These are phyloP conservation scores for Dendrocopos noguchii DNA, from an alignment of 2,113 vertebrate genomes.

Conservation along the genomic window DNA sequence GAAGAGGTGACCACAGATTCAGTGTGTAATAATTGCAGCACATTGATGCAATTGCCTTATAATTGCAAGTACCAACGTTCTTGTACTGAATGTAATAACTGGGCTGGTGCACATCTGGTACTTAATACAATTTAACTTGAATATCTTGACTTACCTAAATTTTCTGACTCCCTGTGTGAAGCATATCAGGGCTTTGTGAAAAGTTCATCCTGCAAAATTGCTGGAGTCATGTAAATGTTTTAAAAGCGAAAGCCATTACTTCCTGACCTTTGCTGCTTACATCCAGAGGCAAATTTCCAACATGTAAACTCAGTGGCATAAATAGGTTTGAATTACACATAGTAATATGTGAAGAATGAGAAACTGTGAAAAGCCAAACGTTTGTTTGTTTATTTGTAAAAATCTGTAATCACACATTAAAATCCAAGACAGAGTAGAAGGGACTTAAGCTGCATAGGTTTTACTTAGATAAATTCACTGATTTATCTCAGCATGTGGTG, in stretches of 20 bases:
- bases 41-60: background rate
- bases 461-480: background rate
- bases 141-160: background rate
- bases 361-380: constrained; percentile 55
- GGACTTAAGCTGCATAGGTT: background rate
- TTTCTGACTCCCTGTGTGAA: background rate
- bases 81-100: background rate
- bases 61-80: background rate
- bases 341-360: constrained; percentile 44
- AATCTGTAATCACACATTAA: constrained; percentile 10
- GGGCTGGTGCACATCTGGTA: background rate
- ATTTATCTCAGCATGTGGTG: background rate
- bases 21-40: background rate
- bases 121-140: background rate
- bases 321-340: constrained; percentile 45
- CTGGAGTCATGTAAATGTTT: constrained; percentile 9
- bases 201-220: constrained; percentile 5
- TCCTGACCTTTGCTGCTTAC: constrained; percentile 56
- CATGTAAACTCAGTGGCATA: constrained; percentile 1
- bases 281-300: constrained; percentile 29
- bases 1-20: background rate
- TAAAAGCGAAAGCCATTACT: constrained; percentile 26
- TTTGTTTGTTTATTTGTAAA: constrained; percentile 25
- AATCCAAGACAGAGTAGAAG: background rate
- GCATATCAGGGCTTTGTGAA: background rate